Evolutionary conservation across 2,888 invertebrate species (phyloP), one percentile per base, ranked within the genome.

Genomic region (Lysandra bellargus): DNA sequence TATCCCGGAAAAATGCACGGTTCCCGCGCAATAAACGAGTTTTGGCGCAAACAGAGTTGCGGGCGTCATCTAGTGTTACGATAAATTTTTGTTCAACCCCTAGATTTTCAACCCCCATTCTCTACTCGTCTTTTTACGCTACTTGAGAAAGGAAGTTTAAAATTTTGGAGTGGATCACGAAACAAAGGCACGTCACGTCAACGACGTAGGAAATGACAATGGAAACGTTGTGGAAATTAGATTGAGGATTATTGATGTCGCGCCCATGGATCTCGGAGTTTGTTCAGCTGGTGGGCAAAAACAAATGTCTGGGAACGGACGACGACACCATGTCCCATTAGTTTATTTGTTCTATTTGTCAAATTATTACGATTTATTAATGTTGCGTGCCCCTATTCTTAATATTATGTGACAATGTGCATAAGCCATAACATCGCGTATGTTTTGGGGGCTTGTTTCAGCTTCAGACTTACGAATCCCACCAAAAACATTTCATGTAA

Each of bases 221-320:
- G 93, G 90, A 91, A 89, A 92, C 91, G 86, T 81, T 79, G 78
- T 78, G 82, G 86, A 84, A 87, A 86, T 85, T 84, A 85, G 87
- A 91, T 90, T 89, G 90, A 92, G 89, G 89, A 94, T 93, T 92
- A 93, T 91, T 89, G 90, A 92, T 92, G 92, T 89, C 88, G 89
- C 92, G 92, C 90, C 90, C 87, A 85, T 84, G 86, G 86, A 23
- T 1, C 64, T 23, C 87, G 83, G 85, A 91, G 93, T 94, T 94
- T 92, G 89, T 92, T 89, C 92, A 91, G 91, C 87, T 86, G 87
- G 84, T 17, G 30, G 88, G 87, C 87, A 90, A 89, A 88, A 87
- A 85, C 90, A 88, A 87, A 83, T 84, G 85, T 86, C 88, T 88
- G 89, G 88, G 90, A 91, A 89, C 88, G 83, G 83, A 86, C 87